phyloP scores from a whole-genome alignment of 2,888 invertebrate genomes.

The Nomada fucata region DNA sequence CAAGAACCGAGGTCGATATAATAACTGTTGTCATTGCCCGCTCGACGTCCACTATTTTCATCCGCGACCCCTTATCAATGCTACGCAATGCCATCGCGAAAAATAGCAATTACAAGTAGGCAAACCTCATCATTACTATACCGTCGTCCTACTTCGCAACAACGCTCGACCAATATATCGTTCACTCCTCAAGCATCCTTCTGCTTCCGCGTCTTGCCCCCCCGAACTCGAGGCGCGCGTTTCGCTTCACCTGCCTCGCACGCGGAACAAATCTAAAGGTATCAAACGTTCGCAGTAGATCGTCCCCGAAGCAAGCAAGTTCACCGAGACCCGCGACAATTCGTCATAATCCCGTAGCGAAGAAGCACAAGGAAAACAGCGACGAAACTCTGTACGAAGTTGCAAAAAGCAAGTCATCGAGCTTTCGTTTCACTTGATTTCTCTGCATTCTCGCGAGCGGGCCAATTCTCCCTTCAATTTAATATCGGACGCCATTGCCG shows the following conservation, averaged over 20 bases:
- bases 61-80: background rate
- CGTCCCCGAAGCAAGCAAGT: background rate
- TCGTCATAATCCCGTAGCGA: background rate
- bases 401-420: background rate
- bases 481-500: constrained; percentile 39
- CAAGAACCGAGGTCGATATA: too few species aligned
- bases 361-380: background rate
- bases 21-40: too few species aligned
- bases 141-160: background rate
- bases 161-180: constrained; percentile 4
- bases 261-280: background rate
- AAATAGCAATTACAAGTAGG: background rate
- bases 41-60: background rate
- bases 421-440: constrained; percentile 25
- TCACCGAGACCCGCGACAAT: too few species aligned
- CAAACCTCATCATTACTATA: background rate
- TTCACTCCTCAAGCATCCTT: background rate
- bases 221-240: too few species aligned
- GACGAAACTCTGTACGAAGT: background rate
- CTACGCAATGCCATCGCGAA: background rate
- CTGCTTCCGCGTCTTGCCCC: background rate
- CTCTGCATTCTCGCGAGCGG: background rate
- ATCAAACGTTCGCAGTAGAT: background rate
- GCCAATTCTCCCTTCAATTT: constrained; percentile 53
- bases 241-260: background rate